Base-by-base conservation (phyloP, 2,888 invertebrate species). In the Synergus japonicus region DNA sequence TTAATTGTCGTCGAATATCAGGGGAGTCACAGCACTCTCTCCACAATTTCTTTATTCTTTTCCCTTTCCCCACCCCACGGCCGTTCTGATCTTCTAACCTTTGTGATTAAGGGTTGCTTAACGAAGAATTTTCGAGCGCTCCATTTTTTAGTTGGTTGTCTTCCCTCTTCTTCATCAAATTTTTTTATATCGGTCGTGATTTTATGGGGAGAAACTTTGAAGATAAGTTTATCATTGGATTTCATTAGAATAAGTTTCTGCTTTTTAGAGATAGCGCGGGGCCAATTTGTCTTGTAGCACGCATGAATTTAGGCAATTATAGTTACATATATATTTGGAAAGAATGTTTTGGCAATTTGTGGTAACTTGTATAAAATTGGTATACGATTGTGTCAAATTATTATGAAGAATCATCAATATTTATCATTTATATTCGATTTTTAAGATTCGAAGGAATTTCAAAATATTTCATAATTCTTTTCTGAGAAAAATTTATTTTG, bases 1-100 rank as follows among this genome's bases (percentile, higher is more conserved):
- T 89, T 89, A 89, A 89, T 89, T 86, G 88, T 87, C 85, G 81
- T 80, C 80, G 84, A 86, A 86, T 86, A 86, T 86, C 84, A 82
- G 80, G 82, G 73, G 83, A 84, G 83, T 86, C 85, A 83, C 83
- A 85, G 81, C 82, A 76, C 83, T 83, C 78, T 44, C 82, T 83
- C 78, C 37, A 78, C 78, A 78, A 65, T 81, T 78, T 85, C 82
- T 83, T 78, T 76, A 78, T 67, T 65, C 77, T 69, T 82, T 78
- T 64, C 82, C 79, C 81, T 76, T 78, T 67, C 67, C 77, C 73
- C 82, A 77, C 66, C 82, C 79, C 81, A 83, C 79, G 76, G 10
- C n/a, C 43, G 43, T 43, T 66, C 18, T 66, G 41, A 66, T 66
- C 43, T 43, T 44, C 66, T 12, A 41, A 43, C 43, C 43, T 43